phyloP scores from a whole-genome alignment of 2,113 vertebrate species.

The Entelurus aequoreus region DNA sequence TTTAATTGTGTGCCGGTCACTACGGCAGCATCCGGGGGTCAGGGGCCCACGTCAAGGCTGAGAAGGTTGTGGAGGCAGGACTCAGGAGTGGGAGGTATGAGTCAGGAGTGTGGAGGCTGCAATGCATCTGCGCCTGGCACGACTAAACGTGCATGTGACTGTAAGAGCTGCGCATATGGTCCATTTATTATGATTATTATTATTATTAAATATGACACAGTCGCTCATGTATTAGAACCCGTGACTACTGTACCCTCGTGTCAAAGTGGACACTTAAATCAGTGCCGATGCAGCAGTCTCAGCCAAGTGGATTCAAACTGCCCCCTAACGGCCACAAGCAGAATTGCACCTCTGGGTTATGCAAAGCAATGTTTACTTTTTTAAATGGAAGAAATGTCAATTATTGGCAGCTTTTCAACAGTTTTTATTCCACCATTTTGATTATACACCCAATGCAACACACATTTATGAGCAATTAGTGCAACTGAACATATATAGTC shows the following conservation, averaged over 20 bases:
- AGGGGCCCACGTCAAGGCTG: slow-evolving; percentile 36
- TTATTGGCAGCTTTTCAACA: not conserved
- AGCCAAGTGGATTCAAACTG: slow-evolving; percentile 56
- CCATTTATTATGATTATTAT: not conserved
- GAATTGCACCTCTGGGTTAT: slow-evolving; percentile 25
- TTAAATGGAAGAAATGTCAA: too few relatives aligned
- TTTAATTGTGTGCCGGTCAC: not conserved
- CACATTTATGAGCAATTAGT: slow-evolving; percentile 20
- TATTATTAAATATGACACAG: not conserved
- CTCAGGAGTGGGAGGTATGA: slow-evolving; percentile 25
- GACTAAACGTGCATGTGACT: slow-evolving; percentile 56
- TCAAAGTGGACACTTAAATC: slow-evolving; percentile 26
- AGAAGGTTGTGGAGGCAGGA: not conserved
- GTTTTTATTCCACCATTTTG: not conserved
- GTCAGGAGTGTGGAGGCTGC: slow-evolving; percentile 63
- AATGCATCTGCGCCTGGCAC: slow-evolving; percentile 66
- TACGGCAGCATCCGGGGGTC: slow-evolving; percentile 48
- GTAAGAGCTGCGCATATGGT: slow-evolving; percentile 4
- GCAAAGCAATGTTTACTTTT: too few relatives aligned
- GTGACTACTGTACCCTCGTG: not conserved
- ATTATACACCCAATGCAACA: slow-evolving; percentile 29
- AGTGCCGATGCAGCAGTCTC: not conserved
- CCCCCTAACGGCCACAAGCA: slow-evolving; percentile 58
- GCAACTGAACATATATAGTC: slow-evolving; percentile 24
- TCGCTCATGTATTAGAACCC: not conserved